Conservation (phyloP, 2,797 vertebrate species). For the Pyrocephalus nanus region DNA sequence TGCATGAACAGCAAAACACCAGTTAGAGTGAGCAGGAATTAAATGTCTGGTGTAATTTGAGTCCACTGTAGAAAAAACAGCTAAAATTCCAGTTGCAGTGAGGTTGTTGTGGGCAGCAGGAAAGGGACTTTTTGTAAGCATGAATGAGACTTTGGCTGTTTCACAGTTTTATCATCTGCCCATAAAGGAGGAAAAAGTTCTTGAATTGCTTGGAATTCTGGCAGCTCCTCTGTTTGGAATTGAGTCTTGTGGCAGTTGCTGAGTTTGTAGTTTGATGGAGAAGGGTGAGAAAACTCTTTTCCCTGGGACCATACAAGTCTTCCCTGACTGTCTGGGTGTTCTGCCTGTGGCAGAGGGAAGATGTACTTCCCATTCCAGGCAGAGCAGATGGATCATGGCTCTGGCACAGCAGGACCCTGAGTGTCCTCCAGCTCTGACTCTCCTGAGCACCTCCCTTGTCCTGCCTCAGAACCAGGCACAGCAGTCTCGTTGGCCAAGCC, state of each 20-base stretch:
- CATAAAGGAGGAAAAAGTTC: background rate
- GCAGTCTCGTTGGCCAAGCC: background rate
- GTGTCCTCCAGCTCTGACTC: background rate
- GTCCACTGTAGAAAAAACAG: background rate
- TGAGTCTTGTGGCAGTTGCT: background rate
- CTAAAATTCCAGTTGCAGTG: background rate
- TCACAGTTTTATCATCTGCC: background rate
- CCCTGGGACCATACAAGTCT: background rate
- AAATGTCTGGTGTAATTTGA: background rate
- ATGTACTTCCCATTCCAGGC: background rate
- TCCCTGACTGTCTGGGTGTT: background rate
- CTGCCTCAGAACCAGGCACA: background rate
- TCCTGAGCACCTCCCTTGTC: background rate
- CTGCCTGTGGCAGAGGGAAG: background rate
- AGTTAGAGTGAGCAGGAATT: background rate
- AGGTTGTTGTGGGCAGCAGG: background rate
- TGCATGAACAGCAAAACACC: background rate
- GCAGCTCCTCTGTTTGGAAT: background rate
- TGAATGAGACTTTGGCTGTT: background rate
- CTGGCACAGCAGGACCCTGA: background rate
- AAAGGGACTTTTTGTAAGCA: background rate
- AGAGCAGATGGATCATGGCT: background rate
- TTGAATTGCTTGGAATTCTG: background rate
- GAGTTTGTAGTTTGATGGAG: background rate
- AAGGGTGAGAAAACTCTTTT: background rate